A percentile compares a stretch with the other conserved stretches of the same genome.
These are phyloP conservation scores for Falco cherrug DNA, from an alignment of 2,797 vertebrate species.

Conservation along the genomic window DNA sequence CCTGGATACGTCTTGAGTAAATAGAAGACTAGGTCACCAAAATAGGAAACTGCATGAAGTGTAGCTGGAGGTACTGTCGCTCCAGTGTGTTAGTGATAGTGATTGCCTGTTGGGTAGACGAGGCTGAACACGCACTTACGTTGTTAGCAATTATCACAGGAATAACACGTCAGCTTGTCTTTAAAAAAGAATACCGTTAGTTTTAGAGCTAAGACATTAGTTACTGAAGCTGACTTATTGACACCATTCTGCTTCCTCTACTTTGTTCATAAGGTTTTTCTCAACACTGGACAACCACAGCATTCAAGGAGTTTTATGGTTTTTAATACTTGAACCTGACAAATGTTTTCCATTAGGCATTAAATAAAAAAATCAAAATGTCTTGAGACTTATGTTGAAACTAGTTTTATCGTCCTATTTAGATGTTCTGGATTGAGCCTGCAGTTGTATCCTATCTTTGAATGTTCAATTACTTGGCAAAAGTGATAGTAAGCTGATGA, in stretches of 20 bases:
- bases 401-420: background rate
- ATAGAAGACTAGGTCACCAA: background rate
- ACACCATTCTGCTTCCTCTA: background rate
- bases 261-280: background rate
- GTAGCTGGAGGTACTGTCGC: background rate
- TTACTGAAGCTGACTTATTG: background rate
- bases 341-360: background rate
- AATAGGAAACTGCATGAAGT: background rate
- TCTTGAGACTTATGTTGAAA: accelerated
- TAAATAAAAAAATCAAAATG: background rate
- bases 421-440: background rate
- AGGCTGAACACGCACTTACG: background rate
- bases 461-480: background rate
- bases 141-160: background rate
- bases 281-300: background rate
- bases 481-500: background rate
- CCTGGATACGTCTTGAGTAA: background rate
- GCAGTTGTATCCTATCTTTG: accelerated
- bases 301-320: background rate
- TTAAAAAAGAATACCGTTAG: background rate
- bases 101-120: background rate
- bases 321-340: background rate
- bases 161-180: background rate
- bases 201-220: background rate
- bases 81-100: accelerated